phyloP scores from a whole-genome alignment of 2,113 vertebrate species.

The Strigops habroptila region DNA sequence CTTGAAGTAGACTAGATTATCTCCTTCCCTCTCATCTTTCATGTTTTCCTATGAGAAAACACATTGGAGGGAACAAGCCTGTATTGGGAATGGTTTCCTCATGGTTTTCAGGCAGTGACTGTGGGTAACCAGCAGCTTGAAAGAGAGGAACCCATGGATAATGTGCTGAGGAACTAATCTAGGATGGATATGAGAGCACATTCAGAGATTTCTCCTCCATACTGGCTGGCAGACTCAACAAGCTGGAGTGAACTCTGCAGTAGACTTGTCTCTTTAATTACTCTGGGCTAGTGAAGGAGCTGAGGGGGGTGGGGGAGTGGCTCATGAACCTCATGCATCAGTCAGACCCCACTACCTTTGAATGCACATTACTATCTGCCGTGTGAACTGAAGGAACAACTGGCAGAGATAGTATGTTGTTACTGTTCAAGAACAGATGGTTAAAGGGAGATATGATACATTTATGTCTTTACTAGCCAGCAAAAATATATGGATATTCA shows the following conservation, averaged over 20 bases:
- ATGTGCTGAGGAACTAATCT: background rate
- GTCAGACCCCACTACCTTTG: background rate
- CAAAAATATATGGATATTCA: constrained; percentile 44
- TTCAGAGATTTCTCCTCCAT: background rate
- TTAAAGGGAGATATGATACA: background rate
- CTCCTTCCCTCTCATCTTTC: background rate
- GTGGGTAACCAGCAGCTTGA: background rate
- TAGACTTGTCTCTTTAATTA: background rate
- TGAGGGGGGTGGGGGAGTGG: background rate
- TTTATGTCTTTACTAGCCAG: constrained; percentile 12
- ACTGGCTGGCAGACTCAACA: background rate
- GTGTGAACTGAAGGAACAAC: background rate
- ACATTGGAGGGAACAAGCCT: background rate
- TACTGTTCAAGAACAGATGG: background rate
- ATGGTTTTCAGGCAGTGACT: background rate
- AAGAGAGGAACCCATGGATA: background rate
- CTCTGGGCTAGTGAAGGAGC: background rate
- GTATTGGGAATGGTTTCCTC: background rate
- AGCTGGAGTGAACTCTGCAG: background rate
- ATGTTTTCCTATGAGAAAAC: background rate
- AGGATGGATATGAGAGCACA: background rate
- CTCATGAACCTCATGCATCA: background rate
- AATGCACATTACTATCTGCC: background rate
- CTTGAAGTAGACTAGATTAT: background rate
- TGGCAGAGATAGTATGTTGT: background rate